Evolutionary conservation across 2,113 vertebrate species (phyloP).

Genomic region (Antigone vipio): DNA sequence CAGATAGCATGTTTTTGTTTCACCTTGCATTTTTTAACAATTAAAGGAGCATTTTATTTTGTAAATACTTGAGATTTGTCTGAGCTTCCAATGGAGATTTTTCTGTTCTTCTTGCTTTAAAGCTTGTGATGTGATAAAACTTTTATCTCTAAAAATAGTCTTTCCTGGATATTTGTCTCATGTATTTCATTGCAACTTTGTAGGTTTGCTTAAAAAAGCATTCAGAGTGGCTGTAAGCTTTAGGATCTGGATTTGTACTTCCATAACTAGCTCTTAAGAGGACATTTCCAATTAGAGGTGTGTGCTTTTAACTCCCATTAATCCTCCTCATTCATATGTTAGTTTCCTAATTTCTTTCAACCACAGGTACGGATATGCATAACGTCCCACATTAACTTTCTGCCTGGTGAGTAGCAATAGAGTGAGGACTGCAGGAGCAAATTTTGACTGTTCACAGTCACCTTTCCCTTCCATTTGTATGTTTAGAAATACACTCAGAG

Average conservation of each 20-base stretch:
- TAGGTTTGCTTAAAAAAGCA: neutral
- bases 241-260: neutral
- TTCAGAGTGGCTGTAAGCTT: neutral
- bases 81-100: neutral
- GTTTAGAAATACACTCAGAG: neutral
- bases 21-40: neutral
- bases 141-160: neutral
- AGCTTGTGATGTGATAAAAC: neutral
- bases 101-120: neutral
- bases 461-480: neutral
- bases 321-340: neutral
- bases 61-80: neutral
- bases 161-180: neutral
- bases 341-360: neutral
- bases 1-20: neutral
- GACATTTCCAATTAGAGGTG: neutral
- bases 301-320: neutral
- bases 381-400: neutral
- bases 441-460: neutral
- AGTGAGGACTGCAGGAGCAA: neutral
- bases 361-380: neutral
- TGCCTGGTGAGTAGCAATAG: neutral
- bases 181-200: neutral
- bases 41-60: neutral
- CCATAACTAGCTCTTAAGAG: neutral